Evolutionary conservation across 2,797 vertebrate genomes (phyloP).

Genomic region (Oceanodroma leucorhoa): DNA sequence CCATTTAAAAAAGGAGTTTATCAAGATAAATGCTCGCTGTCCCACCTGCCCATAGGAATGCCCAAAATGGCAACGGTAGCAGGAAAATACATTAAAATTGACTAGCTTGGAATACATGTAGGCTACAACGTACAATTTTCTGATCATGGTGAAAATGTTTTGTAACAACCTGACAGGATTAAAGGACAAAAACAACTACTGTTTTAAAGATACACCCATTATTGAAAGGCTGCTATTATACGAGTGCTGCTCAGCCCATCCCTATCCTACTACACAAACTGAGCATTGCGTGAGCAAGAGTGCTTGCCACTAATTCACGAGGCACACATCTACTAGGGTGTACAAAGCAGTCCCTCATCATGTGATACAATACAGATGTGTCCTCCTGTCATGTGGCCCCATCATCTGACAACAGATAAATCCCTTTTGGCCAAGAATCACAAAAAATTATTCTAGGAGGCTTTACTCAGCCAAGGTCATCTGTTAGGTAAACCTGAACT

Average conservation of each 20-base stretch:
- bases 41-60: background rate
- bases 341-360: fast-evolving
- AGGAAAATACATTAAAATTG: background rate
- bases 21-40: background rate
- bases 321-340: background rate
- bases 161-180: background rate
- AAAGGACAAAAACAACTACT: background rate
- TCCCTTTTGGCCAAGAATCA: background rate
- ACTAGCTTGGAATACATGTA: background rate
- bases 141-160: background rate
- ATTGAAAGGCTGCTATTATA: background rate
- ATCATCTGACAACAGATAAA: background rate
- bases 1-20: background rate
- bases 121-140: background rate
- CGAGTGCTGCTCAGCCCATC: background rate
- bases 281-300: background rate
- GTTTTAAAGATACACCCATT: background rate
- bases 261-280: background rate
- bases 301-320: background rate
- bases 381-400: background rate
- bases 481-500: background rate
- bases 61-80: background rate
- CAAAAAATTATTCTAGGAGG: background rate
- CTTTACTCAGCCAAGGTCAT: background rate
- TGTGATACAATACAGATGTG: background rate